Base-by-base conservation (phyloP, 2,113 vertebrate genomes). In the Ictidomys tridecemlineatus region DNA sequence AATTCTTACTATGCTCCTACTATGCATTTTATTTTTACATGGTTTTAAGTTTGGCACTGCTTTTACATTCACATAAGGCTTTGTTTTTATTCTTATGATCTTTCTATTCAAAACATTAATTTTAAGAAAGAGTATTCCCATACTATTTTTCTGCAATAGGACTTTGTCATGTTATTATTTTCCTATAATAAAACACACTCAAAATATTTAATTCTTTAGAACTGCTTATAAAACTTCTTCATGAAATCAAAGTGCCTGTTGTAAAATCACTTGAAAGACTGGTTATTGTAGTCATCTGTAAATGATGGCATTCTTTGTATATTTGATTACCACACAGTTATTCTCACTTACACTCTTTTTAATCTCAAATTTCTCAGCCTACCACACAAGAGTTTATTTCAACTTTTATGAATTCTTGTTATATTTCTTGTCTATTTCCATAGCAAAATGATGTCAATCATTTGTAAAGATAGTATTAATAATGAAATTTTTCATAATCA, bases 391-490 rank as follows among this genome's bases (percentile, higher is more conserved):
- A 94, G 73, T 96, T 78, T 93, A 93, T 74, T 72, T 93, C 86
- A 94, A 70, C 7, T 53, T 88, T 77, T 58, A 83, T 94, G 26
- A 91, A 94, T 76, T 92, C 17, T 85, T 92, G 39, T 56, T 94
- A 88, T 16, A 58, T 78, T 90, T 95, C 79, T 91, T 96, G 11
- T 79, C 65, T 97, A 4, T 94, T 89, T 83, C 17, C 22, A 14
- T 58, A 78, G 73, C 45, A 48, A 96, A 93, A 65, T 63, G 34
- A 39, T 82, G 24, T 85, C 34, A 85, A 26, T 82, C 48, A 89
- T 97, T 97, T 94, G 45, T 93, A 95, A 94, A 83, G 51, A 91
- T 56, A 91, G 10, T 53, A 76, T 78, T 95, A 89, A 56, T 89
- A 82, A 51, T 91, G 42, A 95, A 88, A 53, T 32, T 83, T 89